Base-by-base conservation (phyloP, 2,888 invertebrate species). In the Apamea sordens region DNA sequence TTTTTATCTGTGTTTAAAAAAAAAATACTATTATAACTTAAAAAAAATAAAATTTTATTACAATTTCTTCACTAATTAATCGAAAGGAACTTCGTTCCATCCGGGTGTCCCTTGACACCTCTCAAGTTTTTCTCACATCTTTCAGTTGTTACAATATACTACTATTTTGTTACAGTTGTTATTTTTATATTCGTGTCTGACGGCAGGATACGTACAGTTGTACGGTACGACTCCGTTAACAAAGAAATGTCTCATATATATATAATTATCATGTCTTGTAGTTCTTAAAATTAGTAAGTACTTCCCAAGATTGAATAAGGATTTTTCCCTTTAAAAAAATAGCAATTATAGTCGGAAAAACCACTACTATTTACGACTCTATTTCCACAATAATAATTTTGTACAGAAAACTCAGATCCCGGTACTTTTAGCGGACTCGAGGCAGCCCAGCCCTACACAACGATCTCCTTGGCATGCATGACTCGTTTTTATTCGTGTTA, bases 401-500 rank as follows among this genome's bases (percentile, higher is more conserved):
- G 32, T 24, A 47, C 21, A 32, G 6, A 21, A n/a, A 47, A 41
- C 13, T 67, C 11, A 68, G 77, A 74, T 81, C 65, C 79, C 84
- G 79, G 67, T 24, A 76, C n/a, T 47, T 41, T 67, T 79, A 63
- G 50, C n/a, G 68, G n/a, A 36, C 70, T 4, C 28, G 36, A 21
- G n/a, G 67, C 72, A 71, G 72, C 28, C 36, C 88, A 79, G 36
- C 89, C 65, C 80, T 83, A 77, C 36, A 13, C 63, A 59, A 65
- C 74, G 67, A 76, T 78, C 72, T 79, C 70, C 74, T 87, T 84
- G 72, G 79, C 85, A 87, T 82, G 80, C 88, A 89, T 89, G 85
- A 73, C 73, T 68, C 70, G 88, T 87, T 89, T 89, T 89, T 87
- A 87, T 82, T 75, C 77, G 80, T 77, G 74, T 83, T 86, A 79